Evolutionary conservation across 2,113 vertebrate species (phyloP), one percentile per base, ranked within the genome.

Genomic region (Engraulis encrasicolus): DNA sequence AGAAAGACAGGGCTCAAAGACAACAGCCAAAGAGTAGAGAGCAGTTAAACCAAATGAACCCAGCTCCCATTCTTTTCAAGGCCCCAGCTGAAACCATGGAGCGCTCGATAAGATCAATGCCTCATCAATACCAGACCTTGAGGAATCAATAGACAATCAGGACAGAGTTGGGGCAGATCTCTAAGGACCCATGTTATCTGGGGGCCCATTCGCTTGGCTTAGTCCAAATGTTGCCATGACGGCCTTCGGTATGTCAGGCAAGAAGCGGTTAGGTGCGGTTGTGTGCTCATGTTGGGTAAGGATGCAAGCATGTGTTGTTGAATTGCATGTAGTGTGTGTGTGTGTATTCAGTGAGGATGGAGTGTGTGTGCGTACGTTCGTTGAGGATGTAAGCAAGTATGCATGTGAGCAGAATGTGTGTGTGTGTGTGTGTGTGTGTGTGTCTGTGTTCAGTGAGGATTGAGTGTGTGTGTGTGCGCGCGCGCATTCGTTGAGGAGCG

Each of bases 401-500:
- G n/a, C n/a, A n/a, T n/a, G n/a, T n/a, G n/a, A n/a, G n/a, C n/a
- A n/a, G n/a, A n/a, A n/a, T n/a, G n/a, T n/a, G n/a, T n/a, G n/a
- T n/a, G n/a, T n/a, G n/a, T n/a, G 45, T 2, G 48, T 49, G 17
- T 2, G 52, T 36, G n/a, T n/a, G n/a, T n/a, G n/a, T n/a, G n/a
- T n/a, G n/a, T n/a, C n/a, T n/a, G n/a, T n/a, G n/a, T n/a, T n/a
- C n/a, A n/a, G n/a, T 1, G 49, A 15, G 77, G 15, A 5, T 45
- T 31, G 88, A 49, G 45, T 2, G 48, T 49, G 17, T 2, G 52
- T 36, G 74, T 4, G 45, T n/a, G n/a, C n/a, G n/a, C n/a, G n/a
- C n/a, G n/a, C n/a, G n/a, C n/a, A n/a, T 87, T 37, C 86, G 90
- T 85, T 85, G 84, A 82, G 89, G 86, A 6, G 66, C 90, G 85